Evolutionary conservation across 64 coral and sea anemone genomes (phyloP).

Genomic region (Montipora capricornis): DNA sequence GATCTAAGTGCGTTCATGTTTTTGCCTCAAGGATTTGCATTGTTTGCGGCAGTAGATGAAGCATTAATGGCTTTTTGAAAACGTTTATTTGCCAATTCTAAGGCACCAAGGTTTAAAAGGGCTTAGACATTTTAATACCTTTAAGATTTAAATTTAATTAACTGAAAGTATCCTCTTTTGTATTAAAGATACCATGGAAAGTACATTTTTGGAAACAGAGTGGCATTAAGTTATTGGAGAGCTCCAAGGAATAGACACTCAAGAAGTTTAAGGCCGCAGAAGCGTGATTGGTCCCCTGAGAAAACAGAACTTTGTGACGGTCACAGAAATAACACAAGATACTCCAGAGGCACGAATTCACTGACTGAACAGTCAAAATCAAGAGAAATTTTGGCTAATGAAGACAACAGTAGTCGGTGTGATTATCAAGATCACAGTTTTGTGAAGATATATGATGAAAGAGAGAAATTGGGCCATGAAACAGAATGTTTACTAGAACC

Average conservation of each 20-base stretch:
- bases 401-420: neutral
- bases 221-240: slow-evolving; percentile 28
- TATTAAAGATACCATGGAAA: slow-evolving; percentile 1
- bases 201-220: neutral
- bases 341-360: neutral
- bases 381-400: neutral
- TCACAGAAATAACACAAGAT: neutral
- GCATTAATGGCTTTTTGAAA: too few species aligned
- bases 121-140: too few species aligned
- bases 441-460: neutral
- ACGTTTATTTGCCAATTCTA: too few species aligned
- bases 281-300: neutral
- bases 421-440: neutral
- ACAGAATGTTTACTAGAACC: neutral
- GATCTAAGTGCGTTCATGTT: too few species aligned
- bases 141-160: neutral
- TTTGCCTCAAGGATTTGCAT: too few species aligned
- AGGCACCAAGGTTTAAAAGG: too few species aligned
- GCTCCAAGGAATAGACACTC: neutral
- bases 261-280: neutral
- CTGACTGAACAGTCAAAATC: neutral
- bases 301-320: neutral
- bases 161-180: neutral
- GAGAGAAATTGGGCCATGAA: neutral
- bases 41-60: too few species aligned